phyloP scores from a whole-genome alignment of 2,888 invertebrate genomes.

The Pseudococcus jackbeardsleyi region DNA sequence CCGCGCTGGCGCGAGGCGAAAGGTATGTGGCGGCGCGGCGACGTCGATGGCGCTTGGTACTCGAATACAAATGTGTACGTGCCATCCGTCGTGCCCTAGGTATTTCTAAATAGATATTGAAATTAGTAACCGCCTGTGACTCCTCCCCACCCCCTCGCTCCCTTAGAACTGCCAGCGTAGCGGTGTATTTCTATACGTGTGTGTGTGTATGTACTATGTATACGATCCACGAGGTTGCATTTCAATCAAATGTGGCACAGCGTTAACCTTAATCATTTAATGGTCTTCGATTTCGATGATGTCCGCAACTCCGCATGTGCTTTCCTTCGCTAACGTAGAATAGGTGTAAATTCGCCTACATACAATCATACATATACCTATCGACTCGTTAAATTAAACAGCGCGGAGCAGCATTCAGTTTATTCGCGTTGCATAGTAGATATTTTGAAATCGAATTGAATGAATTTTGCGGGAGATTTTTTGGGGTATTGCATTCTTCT shows the following conservation, averaged over 20 bases:
- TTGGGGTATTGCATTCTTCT: too few species aligned
- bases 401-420: too few species aligned
- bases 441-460: too few species aligned
- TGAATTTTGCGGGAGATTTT: too few species aligned
- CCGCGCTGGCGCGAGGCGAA: neutral
- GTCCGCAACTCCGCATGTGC: neutral
- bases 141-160: too few species aligned
- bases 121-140: neutral
- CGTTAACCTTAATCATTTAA: slow-evolving; percentile 24
- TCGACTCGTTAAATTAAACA: too few species aligned
- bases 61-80: neutral
- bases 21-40: neutral
- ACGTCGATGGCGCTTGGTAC: neutral
- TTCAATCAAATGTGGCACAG: neutral
- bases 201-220: neutral
- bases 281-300: neutral
- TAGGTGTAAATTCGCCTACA: too few species aligned
- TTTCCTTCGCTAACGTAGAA: too few species aligned
- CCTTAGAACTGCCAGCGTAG: too few species aligned
- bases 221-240: neutral
- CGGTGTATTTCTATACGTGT: neutral
- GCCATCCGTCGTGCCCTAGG: neutral
- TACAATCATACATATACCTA: too few species aligned
- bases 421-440: too few species aligned
- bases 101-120: neutral